Evolutionary conservation across 1,140 invertebrate genomes (phyloP), one percentile per base, ranked within the genome.

Genomic region (Dendrolimus punctatus): DNA sequence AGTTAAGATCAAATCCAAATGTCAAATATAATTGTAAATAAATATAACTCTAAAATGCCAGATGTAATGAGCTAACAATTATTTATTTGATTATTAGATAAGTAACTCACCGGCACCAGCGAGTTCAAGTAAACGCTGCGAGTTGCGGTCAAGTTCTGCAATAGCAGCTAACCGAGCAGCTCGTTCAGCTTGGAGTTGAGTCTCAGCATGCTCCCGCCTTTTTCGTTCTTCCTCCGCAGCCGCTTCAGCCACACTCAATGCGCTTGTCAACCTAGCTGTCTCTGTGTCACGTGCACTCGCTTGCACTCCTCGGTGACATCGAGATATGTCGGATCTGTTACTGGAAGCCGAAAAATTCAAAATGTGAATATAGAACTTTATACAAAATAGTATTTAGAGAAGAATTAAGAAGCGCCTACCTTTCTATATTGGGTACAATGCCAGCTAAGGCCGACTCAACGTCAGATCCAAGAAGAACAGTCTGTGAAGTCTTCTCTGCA

Each of bases 401-500:
- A 23, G 23, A 23, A 2, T 23, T 23, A 23, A 23, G 6, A 43
- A 6, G 51, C 10, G 38, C 58, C 62, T 67, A 83, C 82, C 68
- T 80, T 60, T 84, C 83, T 58, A 86, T 81, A 58, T 80, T 88
- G 44, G 90, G 88, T 4, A 86, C 74, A 7, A 91, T 68, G 0
- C 93, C 93, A 0, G 90, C 88, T 40, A 95, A 78, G 10, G 91
- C 91, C 7, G 91, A 90, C 45, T 93, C 91, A 8, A 95, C 87
- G 68, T 95, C 94, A 2, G 80, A 72, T 43, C 91, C 90, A 0
- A 92, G 90, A 36, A 95, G 73, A 6, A 92, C 92, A 0, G 94
- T 95, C 70, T 95, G 94, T 4, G 90, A 89, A 8, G 88, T 88
- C 0, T 88, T 92, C 78, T 95, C 94, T 56, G 95, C 93, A 72